A percentile compares a stretch with the other conserved stretches of the same genome.
phyloP scores from a whole-genome alignment of 2,797 vertebrate genomes.

The Eutrigla gurnardus region DNA sequence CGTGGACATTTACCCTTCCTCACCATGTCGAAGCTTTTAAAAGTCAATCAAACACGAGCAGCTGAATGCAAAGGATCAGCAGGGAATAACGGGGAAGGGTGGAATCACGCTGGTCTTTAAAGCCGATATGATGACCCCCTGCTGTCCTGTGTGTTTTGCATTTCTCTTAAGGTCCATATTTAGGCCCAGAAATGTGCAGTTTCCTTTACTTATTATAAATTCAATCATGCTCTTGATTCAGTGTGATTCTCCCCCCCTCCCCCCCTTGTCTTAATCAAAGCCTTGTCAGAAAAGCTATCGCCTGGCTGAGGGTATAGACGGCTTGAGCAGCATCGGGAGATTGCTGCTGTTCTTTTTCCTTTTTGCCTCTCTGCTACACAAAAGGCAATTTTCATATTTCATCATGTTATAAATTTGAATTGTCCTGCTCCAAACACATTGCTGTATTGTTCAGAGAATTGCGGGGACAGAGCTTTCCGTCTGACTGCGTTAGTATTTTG shows the following conservation, averaged over 20 bases:
- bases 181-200: conserved; percentile 54
- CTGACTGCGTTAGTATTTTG: conserved; percentile 55
- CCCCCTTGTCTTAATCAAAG: conserved; percentile 64
- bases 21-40: conserved; percentile 34
- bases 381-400: conserved; percentile 73
- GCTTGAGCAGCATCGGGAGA: conserved; percentile 31
- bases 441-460: conserved; percentile 61
- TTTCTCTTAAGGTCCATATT: conserved; percentile 53
- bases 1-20: conserved; percentile 39
- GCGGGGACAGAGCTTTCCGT: conserved; percentile 59
- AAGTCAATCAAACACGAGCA: conserved; percentile 51
- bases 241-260: conserved; percentile 30
- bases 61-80: conserved; percentile 53
- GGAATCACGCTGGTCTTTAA: conserved; percentile 54
- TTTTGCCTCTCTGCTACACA: conserved; percentile 52
- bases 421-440: conserved; percentile 61
- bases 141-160: conserved; percentile 48
- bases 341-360: conserved; percentile 31
- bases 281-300: conserved; percentile 41
- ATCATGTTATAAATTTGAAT: conserved; percentile 66
- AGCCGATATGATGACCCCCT: conserved; percentile 55
- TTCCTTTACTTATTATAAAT: conserved; percentile 64
- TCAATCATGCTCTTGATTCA: conserved; percentile 52
- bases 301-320: conserved; percentile 34
- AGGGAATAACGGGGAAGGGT: conserved; percentile 41